Evolutionary conservation across 1,140 invertebrate species (phyloP).

Genomic region (Pseudomyrmex flavicornis): DNA sequence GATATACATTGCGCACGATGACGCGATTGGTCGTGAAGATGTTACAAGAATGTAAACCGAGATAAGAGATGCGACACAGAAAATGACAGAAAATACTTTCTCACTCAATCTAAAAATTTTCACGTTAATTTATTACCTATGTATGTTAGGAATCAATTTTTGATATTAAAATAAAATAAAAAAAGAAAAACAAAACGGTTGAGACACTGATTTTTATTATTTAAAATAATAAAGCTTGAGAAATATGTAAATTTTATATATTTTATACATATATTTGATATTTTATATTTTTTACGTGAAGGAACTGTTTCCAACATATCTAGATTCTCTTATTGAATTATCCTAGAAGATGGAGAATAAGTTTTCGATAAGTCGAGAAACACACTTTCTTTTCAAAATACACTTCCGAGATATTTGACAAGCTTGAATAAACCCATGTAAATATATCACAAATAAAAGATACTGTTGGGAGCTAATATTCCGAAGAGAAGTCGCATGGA

Average conservation of each 20-base stretch:
- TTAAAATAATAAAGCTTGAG: no score
- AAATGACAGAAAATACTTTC: no score
- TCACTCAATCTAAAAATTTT: no score
- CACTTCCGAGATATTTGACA: constrained; percentile 10
- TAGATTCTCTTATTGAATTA: no score
- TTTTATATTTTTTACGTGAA: no score
- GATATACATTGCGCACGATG: constrained; percentile 10
- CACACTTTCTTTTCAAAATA: background rate
- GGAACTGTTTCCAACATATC: no score
- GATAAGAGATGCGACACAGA: background rate
- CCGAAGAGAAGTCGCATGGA: background rate
- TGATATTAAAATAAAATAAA: background rate
- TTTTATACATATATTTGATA: no score
- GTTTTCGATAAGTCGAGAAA: background rate
- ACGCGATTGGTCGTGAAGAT: constrained; percentile 26
- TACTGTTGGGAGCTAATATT: constrained; percentile 24
- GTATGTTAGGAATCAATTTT: no score
- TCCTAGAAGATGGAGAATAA: background rate
- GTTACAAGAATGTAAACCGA: background rate
- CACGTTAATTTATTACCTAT: no score
- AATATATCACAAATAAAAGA: constrained; percentile 27
- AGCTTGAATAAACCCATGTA: background rate
- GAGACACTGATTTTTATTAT: no score
- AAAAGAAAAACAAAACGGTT: no score
- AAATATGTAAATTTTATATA: no score